These are phyloP conservation scores for Oxygymnocypris stewartii DNA, from an alignment of 2,113 vertebrate species.

Conservation along the genomic window DNA sequence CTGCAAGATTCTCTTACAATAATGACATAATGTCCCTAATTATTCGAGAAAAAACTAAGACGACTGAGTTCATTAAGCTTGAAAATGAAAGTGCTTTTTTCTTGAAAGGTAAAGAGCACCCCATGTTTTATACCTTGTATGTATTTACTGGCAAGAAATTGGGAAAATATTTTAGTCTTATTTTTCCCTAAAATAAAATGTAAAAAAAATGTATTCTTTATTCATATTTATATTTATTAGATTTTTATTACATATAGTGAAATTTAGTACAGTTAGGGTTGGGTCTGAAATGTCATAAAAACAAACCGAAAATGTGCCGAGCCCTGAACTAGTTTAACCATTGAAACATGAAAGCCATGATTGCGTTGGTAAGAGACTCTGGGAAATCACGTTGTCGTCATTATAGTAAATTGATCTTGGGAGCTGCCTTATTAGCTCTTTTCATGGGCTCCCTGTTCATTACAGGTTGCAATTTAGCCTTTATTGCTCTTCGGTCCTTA, in stretches of 20 bases:
- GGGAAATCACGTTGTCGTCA: conserved; percentile 3
- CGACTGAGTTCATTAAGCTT: neutral
- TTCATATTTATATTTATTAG: no score
- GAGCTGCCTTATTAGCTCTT: conserved; percentile 2
- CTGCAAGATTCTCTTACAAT: neutral
- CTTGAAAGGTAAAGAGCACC: neutral
- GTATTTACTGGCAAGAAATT: neutral
- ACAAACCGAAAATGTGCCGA: neutral
- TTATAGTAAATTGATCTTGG: conserved; percentile 28
- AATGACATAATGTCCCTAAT: neutral
- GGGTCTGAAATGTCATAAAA: no score
- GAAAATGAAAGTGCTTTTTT: neutral
- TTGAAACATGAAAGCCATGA: neutral
- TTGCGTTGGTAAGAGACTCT: neutral
- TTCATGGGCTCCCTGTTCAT: conserved; percentile 26
- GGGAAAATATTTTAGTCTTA: neutral
- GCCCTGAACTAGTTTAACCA: neutral
- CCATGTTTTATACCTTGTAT: neutral
- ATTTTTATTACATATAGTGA: no score
- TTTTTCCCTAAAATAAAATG: no score
- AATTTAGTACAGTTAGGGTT: no score
- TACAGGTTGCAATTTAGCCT: neutral
- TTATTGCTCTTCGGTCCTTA: neutral
- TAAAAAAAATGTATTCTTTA: no score
- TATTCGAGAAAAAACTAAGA: neutral